Evolutionary conservation across 1,140 invertebrate genomes (phyloP).

Genomic region (Babylonia areolata): DNA sequence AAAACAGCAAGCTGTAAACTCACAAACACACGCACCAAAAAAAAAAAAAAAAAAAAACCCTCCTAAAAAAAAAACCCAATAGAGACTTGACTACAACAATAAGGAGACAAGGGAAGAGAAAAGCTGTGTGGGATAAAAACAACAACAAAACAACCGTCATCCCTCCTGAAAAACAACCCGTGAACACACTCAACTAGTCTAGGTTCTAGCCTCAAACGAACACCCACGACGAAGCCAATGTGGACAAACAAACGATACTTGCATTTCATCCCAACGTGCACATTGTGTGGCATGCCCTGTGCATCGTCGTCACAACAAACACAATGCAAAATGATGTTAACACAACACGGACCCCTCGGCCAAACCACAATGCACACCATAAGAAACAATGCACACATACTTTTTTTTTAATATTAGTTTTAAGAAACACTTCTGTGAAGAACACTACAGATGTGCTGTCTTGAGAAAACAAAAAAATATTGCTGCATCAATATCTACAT

Average conservation of each 20-base stretch:
- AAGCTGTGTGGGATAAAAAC: too few species aligned
- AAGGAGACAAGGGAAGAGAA: too few species aligned
- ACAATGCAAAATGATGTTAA: neutral
- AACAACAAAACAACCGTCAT: too few species aligned
- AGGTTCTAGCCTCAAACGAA: neutral
- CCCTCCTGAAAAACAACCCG: too few species aligned
- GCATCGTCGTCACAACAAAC: neutral
- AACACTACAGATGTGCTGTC: neutral
- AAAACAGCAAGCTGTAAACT: too few species aligned
- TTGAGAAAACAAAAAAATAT: neutral
- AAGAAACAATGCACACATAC: neutral
- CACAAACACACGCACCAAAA: too few species aligned
- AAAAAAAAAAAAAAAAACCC: too few species aligned
- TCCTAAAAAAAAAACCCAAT: too few species aligned
- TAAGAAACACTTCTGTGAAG: neutral
- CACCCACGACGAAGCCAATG: neutral
- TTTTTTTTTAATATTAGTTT: neutral
- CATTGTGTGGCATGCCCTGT: neutral
- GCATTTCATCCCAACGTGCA: slow-evolving; percentile 16
- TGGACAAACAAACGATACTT: neutral
- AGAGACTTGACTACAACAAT: too few species aligned
- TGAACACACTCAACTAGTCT: neutral
- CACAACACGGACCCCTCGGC: neutral
- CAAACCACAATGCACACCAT: neutral
- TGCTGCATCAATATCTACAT: neutral